Evolutionary conservation across 2,797 vertebrate genomes (phyloP), one percentile per base, ranked within the genome.

Genomic region (Staurois parvus): DNA sequence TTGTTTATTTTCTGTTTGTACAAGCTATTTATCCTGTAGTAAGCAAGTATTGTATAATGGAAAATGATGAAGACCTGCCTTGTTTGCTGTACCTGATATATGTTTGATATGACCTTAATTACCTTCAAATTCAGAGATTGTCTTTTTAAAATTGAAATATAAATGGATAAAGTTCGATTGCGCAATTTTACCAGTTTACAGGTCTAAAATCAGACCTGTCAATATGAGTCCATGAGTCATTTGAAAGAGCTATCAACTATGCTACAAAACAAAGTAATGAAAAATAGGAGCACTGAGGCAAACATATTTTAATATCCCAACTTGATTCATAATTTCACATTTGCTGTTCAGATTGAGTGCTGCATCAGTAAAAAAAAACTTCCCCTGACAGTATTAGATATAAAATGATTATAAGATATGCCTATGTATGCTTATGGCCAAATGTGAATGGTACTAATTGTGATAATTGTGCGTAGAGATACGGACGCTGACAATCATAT

Each of bases 1-100:
- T 72, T 64, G 69, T 37, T 72, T 21, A 59, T 72, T 12, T 45
- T 81, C 56, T 11, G 70, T 59, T 72, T 72, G 48, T 64, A 40
- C 69, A 11, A 73, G 32, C 15, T 64, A 72, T 48, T 72, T 81
- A 72, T 40, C 28, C 10, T 72, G n/a, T 81, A 56, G 32, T n/a
- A 72, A 81, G 69, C 69, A 40, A 70, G 45, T n/a, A 56, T 32
- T 21, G 34, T 40, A 24, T 68, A 48, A 66, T 32, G 9, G 64
- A 45, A 29, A 45, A 21, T 4, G 30, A 30, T 12, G 52, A 59
- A 7, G 21, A 15, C 2, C 28, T 52, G 37, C 28, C 5, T 29
- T 66, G 13, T 26, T n/a, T 40, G 24, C n/a, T 26, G 7, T 40
- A 32, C 32, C 34, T 13, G 11, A 42, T 12, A n/a, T 11, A 30